Base-by-base conservation (phyloP, 2,888 invertebrate genomes). In the Gymnosoma rotundatum region DNA sequence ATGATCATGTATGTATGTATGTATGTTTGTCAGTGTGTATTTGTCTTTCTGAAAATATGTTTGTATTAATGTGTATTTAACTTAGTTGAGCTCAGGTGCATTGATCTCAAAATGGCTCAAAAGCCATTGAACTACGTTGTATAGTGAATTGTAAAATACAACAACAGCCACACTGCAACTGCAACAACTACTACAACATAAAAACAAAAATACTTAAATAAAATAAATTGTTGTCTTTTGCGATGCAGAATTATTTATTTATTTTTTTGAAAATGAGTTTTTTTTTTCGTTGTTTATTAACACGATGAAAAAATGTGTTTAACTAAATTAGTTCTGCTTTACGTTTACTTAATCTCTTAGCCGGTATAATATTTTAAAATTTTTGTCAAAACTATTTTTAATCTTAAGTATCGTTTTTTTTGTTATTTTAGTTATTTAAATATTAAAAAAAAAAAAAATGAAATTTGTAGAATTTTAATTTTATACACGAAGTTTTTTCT, bases 101-200 rank as follows among this genome's bases (percentile, higher is more conserved):
- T 91, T 91, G 90, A 88, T 90, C 90, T 91, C 88, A 89, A 90
- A 91, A 90, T 90, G 90, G 90, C 89, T 88, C 90, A 90, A 91
- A 90, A 89, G 90, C 91, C 90, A 88, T 90, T 90, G 90, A 90
- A 90, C 90, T 90, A 89, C 83, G 86, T 67, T 18, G 86, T 72
- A 63, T 78, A 75, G 75, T 76, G 78, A 78, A 83, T 69, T 64
- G 78, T 64, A 83, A 67, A 83, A 73, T 45, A 78, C 48, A 38
- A 75, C 48, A 67, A 21, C 54, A 70, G 14, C 21, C 61, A 63
- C 36, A 64, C 32, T 70, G 63, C 52, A 36, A 66, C 56, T 72
- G 72, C 78, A 72, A 60, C 72, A 72, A 50, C 42, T 42, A 42
- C 36, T 42, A 25, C 25, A 16, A 7, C 12, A 58, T 32, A 32